phyloP scores from a whole-genome alignment of 30 jellyfish, hydroid and myxozoan species.

The Hydra vulgaris region DNA sequence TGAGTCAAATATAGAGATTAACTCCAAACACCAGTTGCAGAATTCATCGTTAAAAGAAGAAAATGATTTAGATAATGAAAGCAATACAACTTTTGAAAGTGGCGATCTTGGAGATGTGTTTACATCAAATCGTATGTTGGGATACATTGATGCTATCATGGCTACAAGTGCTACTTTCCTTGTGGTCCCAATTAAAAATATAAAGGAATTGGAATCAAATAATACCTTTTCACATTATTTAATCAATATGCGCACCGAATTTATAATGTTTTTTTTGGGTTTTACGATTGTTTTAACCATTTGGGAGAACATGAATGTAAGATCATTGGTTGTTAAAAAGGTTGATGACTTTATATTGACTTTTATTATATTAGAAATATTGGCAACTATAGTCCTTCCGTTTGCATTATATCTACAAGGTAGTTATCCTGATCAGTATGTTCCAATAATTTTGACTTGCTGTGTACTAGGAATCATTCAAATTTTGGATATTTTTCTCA shows the following conservation, averaged over 20 bases:
- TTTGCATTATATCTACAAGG: slow-evolving; percentile 33
- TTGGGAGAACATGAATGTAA: slow-evolving; percentile 28
- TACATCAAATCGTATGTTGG: slow-evolving; percentile 12
- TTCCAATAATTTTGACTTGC: slow-evolving; percentile 9
- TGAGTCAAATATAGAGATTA: no score
- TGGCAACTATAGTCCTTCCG: slow-evolving; percentile 9
- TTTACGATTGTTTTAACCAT: slow-evolving; percentile 22
- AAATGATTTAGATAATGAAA: no score
- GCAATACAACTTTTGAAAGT: background rate
- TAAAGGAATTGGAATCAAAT: background rate
- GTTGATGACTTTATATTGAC: slow-evolving; percentile 16
- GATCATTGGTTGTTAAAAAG: slow-evolving; percentile 22
- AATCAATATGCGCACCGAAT: background rate
- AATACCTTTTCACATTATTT: background rate
- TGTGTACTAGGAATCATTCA: background rate
- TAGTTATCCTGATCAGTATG: slow-evolving; percentile 1
- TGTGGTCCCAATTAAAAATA: slow-evolving; percentile 12
- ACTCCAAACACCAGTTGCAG: no score
- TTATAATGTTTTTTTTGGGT: slow-evolving; percentile 27
- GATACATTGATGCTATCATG: slow-evolving; percentile 30
- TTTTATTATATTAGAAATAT: background rate
- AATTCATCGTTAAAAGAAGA: no score
- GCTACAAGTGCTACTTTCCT: slow-evolving; percentile 28
- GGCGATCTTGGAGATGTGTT: slow-evolving; percentile 22
- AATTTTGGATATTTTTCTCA: slow-evolving; percentile 3